Evolutionary conservation across 2,888 invertebrate species (phyloP).

Genomic region (Lithophane semibrunnea): DNA sequence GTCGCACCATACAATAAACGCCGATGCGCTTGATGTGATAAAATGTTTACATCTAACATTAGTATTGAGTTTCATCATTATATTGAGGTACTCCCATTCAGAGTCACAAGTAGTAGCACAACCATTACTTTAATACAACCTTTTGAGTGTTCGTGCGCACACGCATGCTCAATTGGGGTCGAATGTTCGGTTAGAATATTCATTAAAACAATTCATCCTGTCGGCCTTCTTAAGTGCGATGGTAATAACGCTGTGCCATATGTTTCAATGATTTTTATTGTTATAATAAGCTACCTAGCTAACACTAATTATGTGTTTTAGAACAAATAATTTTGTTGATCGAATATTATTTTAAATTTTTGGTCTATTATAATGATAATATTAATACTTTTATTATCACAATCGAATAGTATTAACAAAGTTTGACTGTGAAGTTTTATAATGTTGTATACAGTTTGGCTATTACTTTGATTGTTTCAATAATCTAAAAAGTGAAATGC

Average conservation of each 20-base stretch:
- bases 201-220: conserved; percentile 69
- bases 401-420: not conserved
- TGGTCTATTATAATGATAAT: not conserved
- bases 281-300: conserved; percentile 23
- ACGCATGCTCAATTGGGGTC: conserved; percentile 69
- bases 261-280: conserved; percentile 41
- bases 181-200: conserved; percentile 66
- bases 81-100: conserved; percentile 55
- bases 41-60: conserved; percentile 46
- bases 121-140: conserved; percentile 63
- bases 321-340: not conserved
- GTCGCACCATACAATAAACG: conserved; percentile 29
- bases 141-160: conserved; percentile 68
- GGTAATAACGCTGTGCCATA: conserved; percentile 48
- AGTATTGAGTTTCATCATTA: conserved; percentile 50
- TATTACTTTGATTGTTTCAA: not conserved
- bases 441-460: not conserved
- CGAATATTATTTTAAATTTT: not conserved
- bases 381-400: not conserved
- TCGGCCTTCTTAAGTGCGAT: conserved; percentile 61
- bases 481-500: conserved; percentile 2
- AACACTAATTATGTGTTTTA: not conserved
- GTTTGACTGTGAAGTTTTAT: not conserved
- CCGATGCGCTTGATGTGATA: conserved; percentile 21
- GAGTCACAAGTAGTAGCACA: conserved; percentile 48